Evolutionary conservation across 2,888 invertebrate genomes (phyloP).

Genomic region (Nemotelus pantherinus): DNA sequence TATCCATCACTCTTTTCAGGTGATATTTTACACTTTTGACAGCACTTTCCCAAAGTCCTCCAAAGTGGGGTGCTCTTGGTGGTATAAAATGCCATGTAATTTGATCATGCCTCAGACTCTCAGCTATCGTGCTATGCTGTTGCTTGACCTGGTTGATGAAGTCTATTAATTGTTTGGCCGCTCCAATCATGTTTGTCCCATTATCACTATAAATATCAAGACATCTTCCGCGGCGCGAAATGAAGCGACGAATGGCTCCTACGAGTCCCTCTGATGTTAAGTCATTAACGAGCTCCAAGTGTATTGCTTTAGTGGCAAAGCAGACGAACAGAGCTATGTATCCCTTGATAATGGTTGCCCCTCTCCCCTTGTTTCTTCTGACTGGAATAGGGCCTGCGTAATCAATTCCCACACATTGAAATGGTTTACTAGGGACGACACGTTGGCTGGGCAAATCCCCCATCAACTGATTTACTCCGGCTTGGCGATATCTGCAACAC

Average conservation of each 20-base stretch:
- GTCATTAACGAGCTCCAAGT: slow-evolving; percentile 4
- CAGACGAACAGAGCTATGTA: slow-evolving; percentile 48
- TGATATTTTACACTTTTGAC: too few relatives aligned
- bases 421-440: not conserved
- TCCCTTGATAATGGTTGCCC: not conserved
- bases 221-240: too few relatives aligned
- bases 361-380: not conserved
- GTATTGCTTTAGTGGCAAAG: slow-evolving; percentile 35
- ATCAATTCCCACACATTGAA: slow-evolving; percentile 15
- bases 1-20: too few relatives aligned
- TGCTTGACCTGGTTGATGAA: not conserved
- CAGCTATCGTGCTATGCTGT: not conserved
- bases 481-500: too few relatives aligned
- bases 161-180: not conserved
- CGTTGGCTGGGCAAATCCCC: not conserved
- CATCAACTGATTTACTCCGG: too few relatives aligned
- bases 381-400: slow-evolving; percentile 7
- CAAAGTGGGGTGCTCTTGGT: too few relatives aligned
- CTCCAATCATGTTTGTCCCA: not conserved
- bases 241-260: too few relatives aligned
- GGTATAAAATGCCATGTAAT: too few relatives aligned
- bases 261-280: slow-evolving; percentile 51
- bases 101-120: too few relatives aligned
- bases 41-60: too few relatives aligned
- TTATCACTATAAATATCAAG: not conserved